phyloP scores from a whole-genome alignment of 2,888 invertebrate genomes.

The Falcaria lacertinaria region DNA sequence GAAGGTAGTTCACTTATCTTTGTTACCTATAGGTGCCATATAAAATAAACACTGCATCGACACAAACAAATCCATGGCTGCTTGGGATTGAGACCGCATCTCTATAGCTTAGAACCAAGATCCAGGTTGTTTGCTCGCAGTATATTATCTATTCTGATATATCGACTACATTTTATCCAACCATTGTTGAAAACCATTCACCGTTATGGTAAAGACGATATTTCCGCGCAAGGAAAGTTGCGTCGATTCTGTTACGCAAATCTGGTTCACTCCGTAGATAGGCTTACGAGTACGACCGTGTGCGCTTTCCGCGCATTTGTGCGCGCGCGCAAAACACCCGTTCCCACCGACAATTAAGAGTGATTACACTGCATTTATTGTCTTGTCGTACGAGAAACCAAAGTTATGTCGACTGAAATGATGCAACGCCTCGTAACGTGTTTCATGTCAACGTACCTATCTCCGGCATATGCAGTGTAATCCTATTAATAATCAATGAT shows the following conservation, averaged over 20 bases:
- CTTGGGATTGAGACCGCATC: no score
- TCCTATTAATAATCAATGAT: no score
- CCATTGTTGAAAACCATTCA: background rate
- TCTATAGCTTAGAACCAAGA: no score
- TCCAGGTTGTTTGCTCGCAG: no score
- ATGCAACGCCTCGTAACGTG: slow-evolving; percentile 40
- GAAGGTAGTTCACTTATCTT: no score
- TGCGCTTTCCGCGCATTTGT: slow-evolving; percentile 54
- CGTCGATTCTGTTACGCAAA: slow-evolving; percentile 55
- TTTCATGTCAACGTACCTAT: slow-evolving; percentile 10
- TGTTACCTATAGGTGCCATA: no score
- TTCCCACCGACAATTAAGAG: slow-evolving; percentile 61
- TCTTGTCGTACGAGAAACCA: slow-evolving; percentile 45
- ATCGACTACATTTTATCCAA: no score
- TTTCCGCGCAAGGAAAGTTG: slow-evolving; percentile 54
- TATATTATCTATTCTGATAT: no score
- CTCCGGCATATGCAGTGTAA: background rate
- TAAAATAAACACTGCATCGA: no score
- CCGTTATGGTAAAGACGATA: slow-evolving; percentile 13
- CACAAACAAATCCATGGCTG: no score
- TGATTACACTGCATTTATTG: slow-evolving; percentile 62
- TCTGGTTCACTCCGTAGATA: slow-evolving; percentile 39
- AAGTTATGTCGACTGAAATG: slow-evolving; percentile 47
- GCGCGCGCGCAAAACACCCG: slow-evolving; percentile 45
- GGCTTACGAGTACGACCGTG: slow-evolving; percentile 22